Conservation (phyloP, 2,113 vertebrate species). For the Entosphenus tridentatus region DNA sequence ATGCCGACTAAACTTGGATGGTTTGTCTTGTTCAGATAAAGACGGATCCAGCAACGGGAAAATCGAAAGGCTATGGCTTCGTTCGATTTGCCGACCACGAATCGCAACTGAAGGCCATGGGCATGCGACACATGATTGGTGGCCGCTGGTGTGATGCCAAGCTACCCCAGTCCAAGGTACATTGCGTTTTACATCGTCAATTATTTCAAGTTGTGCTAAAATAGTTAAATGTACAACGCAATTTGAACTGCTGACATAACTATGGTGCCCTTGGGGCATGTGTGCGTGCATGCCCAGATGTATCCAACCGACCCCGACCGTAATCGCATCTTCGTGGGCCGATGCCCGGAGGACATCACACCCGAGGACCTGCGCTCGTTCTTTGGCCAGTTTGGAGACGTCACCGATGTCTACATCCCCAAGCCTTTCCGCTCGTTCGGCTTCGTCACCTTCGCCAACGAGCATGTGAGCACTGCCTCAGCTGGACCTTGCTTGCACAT, state of each 20-base stretch:
- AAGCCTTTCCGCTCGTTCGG: constrained; percentile 6
- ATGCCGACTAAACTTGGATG: background rate
- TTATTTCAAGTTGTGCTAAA: no score
- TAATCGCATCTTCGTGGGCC: constrained; percentile 4
- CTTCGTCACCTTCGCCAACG: constrained; percentile 4
- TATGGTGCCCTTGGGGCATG: no score
- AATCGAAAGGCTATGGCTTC: constrained; percentile 3
- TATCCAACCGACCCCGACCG: constrained; percentile 1
- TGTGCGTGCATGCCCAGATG: background rate
- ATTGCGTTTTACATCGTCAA: background rate
- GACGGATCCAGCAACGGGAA: background rate
- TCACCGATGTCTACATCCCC: constrained; percentile 3
- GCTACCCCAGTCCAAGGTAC: constrained; percentile 1
- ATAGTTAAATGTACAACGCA: no score
- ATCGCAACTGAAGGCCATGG: constrained; percentile 1
- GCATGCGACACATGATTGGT: constrained; percentile 6
- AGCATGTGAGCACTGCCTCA: background rate
- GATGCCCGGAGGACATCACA: background rate
- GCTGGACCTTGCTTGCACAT: no score
- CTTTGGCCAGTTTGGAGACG: constrained; percentile 5
- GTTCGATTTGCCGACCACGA: constrained; percentile 5
- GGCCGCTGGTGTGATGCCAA: constrained; percentile 5
- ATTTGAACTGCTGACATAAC: no score
- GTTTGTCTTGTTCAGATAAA: background rate
- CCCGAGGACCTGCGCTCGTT: constrained; percentile 1